These are phyloP conservation scores for Eupsilia transversa DNA, from an alignment of 2,888 invertebrate genomes.

Conservation along the genomic window DNA sequence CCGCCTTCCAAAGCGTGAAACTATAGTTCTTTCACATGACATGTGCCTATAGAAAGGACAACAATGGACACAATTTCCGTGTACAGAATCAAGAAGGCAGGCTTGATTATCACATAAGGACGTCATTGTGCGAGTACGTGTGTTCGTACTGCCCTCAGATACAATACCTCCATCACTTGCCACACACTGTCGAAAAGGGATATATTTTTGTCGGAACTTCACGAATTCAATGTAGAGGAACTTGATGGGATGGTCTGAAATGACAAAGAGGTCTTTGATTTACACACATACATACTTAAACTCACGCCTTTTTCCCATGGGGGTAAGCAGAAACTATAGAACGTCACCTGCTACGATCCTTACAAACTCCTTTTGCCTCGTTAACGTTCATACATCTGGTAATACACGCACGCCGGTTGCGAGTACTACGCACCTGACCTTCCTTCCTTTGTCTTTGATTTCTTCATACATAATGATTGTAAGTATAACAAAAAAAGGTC, in stretches of 20 bases:
- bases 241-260: neutral
- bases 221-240: neutral
- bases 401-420: no score
- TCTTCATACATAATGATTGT: no score
- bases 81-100: constrained; percentile 23
- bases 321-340: no score
- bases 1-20: neutral
- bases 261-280: constrained; percentile 4
- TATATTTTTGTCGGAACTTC: constrained; percentile 8
- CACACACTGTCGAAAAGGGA: neutral
- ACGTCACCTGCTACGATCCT: no score
- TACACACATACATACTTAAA: no score
- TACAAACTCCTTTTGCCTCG: no score
- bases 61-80: constrained; percentile 41
- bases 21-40: neutral
- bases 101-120: constrained; percentile 40
- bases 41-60: constrained; percentile 6
- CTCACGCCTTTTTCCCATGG: no score
- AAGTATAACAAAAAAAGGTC: no score
- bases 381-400: no score
- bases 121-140: constrained; percentile 25
- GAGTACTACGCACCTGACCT: no score
- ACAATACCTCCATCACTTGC: constrained; percentile 30
- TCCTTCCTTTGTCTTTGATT: no score
- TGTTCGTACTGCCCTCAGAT: constrained; percentile 20